phyloP scores from a whole-genome alignment of 92 coral and sea anemone species.

The Zoanthus gigantus region DNA sequence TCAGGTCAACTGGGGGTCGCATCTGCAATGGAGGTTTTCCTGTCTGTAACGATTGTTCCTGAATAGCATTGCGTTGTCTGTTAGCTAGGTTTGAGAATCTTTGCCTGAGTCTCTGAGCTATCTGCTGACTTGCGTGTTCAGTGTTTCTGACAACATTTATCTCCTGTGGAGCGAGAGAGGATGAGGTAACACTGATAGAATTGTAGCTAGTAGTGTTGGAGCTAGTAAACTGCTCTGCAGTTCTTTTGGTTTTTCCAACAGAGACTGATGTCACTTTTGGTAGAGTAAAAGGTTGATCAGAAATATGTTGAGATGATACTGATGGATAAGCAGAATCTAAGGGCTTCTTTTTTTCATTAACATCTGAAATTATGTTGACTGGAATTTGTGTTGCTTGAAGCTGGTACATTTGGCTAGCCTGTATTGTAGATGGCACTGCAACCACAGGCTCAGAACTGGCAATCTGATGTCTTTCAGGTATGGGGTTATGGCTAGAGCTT shows the following conservation, averaged over 20 bases:
- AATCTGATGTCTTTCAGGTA: not conserved
- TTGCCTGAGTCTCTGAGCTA: slow-evolving; percentile 72
- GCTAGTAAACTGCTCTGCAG: not conserved
- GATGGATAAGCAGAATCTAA: not conserved
- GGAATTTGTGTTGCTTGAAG: slow-evolving; percentile 14
- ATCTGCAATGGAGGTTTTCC: not conserved
- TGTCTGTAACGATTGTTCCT: not conserved
- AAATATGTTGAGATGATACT: not conserved
- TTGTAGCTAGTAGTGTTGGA: not conserved
- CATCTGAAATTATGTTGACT: not conserved
- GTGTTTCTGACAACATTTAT: slow-evolving; percentile 25
- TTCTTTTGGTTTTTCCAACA: not conserved
- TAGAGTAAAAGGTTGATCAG: not conserved
- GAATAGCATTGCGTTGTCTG: slow-evolving; percentile 63
- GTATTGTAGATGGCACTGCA: not conserved
- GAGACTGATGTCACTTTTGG: not conserved
- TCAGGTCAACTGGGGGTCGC: not conserved
- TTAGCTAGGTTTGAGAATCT: slow-evolving; percentile 75
- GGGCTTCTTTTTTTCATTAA: not conserved
- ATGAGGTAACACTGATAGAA: not conserved
- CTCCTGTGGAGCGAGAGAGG: not conserved
- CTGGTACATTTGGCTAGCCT: not conserved
- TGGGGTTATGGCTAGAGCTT: not conserved
- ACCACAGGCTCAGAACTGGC: slow-evolving; percentile 1
- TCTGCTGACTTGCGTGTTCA: slow-evolving; percentile 57